Base-by-base conservation (phyloP, 2,113 vertebrate genomes). In the Artemisiospiza belli region DNA sequence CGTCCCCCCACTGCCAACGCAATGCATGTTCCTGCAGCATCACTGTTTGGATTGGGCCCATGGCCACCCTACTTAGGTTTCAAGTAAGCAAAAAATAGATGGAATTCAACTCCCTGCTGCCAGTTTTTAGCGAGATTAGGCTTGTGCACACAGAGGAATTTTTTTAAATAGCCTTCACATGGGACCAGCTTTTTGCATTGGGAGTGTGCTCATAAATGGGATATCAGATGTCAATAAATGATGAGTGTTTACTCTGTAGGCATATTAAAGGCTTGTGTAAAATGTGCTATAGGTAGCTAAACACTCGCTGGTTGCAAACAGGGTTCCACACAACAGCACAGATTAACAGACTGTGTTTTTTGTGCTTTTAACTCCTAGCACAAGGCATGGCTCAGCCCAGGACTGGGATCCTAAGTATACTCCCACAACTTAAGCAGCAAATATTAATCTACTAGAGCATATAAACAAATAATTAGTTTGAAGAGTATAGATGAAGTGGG, bases 1-100 rank as follows among this genome's bases (percentile, higher is more conserved):
- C 88, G 7, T 83, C 47, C 90, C 89, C 84, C 87, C 11, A 0
- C 90, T 94, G 96, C 96, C 96, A 96, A 96, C 75, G 85, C 96
- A 84, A 61, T 82, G 87, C 91, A 4, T 89, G 87, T 94, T 94
- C 93, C 94, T 92, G 80, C 91, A 91, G 93, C 89, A 91, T 62
- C 96, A 86, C 22, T 62, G 64, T 37, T 94, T 89, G 93, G 83
- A 92, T 93, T 59, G 57, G 74, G 75, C 85, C 88, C 90, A 21
- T 85, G 88, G 82, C 74, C 78, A 94, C 78, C 92, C 83, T 70
- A 54, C 79, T 95, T 84, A 27, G 25, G 49, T 79, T 92, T 89
- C 93, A 92, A 82, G 85, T 68, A 25, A 66, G 88, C 66, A 79
- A 57, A 90, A 94, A 89, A 82, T 62, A 94, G 72, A 46, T 5